Evolutionary conservation across 2,797 vertebrate genomes (phyloP), one percentile per base, ranked within the genome.

Genomic region (Falco columbarius): DNA sequence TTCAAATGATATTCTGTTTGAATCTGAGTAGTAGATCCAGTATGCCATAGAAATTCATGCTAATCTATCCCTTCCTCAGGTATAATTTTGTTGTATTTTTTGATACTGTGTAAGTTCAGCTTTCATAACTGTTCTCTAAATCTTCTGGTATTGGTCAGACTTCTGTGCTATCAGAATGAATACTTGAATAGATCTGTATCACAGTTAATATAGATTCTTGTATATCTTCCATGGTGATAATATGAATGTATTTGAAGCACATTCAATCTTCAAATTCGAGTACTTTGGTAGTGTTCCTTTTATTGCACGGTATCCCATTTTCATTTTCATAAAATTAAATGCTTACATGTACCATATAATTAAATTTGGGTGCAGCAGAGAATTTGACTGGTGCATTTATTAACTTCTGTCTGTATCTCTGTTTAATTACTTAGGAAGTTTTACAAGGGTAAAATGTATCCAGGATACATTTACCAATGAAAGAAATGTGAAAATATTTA

Each of bases 241-340:
- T 97, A 97, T 90, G 77, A 96, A 97, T 63, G 54, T 91, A 91
- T 94, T 98, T 89, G 88, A 97, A 97, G 90, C 79, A 97, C 47
- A 75, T 97, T 96, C 97, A 97, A 96, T 95, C 93, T 96, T 93
- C 61, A 96, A 67, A 96, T 96, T 94, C 95, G 91, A 97, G 91
- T 86, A 93, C 91, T 96, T 97, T 95, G 56, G 72, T 72, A 95
- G 32, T 93, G 72, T 86, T 97, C 90, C 84, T 97, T 97, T 97
- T 97, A 97, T 94, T 98, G 70, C 90, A 95, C 96, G 71, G 67
- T 94, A 95, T 97, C 71, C 68, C 97, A 96, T 97, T 98, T 97
- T 98, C 85, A 95, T 97, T 96, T 97, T 95, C 96, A 97, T 97
- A 97, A 98, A 98, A 98, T 75, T 96, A 97, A 97, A 96, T 97